Percentiles rank a stretch among this genome's conserved stretches.
Conservation (phyloP, 2,888 invertebrate species). For the Acanthosepion lycidas region DNA sequence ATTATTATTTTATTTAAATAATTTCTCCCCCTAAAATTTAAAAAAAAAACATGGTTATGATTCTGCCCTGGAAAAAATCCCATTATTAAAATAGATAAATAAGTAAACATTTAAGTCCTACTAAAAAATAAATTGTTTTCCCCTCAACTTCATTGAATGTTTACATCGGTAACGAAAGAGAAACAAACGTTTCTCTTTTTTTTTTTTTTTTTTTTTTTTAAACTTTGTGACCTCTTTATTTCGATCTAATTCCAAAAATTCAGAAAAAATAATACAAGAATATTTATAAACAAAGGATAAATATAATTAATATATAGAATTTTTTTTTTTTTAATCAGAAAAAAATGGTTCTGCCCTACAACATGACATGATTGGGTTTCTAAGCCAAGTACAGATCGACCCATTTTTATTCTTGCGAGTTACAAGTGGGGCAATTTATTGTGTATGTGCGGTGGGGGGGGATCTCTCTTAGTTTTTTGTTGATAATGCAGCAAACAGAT, state of each 20-base stretch:
- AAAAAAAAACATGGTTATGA: too few relatives aligned
- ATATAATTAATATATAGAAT: too few relatives aligned
- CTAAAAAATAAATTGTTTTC: too few relatives aligned
- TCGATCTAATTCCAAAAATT: neutral
- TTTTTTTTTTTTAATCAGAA: too few relatives aligned
- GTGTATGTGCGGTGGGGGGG: too few relatives aligned
- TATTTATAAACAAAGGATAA: neutral
- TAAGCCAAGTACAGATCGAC: neutral
- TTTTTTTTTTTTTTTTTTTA: neutral
- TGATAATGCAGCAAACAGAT: too few relatives aligned
- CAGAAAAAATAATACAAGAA: neutral
- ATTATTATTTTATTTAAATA: too few relatives aligned
- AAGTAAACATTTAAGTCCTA: neutral
- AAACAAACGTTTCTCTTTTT: neutral
- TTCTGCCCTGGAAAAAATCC: neutral
- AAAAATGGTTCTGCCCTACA: neutral
- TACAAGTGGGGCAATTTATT: constrained; percentile 21
- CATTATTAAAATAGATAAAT: neutral
- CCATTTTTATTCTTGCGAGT: neutral
- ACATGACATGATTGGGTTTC: constrained; percentile 33
- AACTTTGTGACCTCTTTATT: neutral
- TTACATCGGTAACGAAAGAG: constrained; percentile 3
- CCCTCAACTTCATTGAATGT: neutral
- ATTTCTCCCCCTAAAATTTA: too few relatives aligned
- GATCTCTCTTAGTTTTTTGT: too few relatives aligned